Percentiles rank a stretch among this genome's conserved stretches.
Conservation (phyloP, 1,140 invertebrate genomes). For the Drosophila nasuta region DNA sequence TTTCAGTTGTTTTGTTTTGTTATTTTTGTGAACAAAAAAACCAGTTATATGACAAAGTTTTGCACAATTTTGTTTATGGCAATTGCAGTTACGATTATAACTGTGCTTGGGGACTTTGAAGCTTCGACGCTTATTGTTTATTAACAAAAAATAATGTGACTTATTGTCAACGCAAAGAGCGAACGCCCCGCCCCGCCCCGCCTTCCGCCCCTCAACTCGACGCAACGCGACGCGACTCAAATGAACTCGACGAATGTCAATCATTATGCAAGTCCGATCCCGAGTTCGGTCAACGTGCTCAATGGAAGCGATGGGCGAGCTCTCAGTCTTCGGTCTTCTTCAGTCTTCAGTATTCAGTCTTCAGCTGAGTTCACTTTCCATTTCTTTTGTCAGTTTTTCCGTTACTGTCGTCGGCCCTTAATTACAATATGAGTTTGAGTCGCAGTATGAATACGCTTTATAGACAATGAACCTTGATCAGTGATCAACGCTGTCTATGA, state of each 20-base stretch:
- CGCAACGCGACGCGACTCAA: no score
- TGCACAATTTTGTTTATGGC: constrained; percentile 58
- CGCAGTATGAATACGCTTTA: constrained; percentile 12
- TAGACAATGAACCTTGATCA: constrained; percentile 66
- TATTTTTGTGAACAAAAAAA: constrained; percentile 54
- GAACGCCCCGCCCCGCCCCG: background rate
- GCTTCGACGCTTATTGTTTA: constrained; percentile 65
- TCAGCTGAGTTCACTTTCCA: constrained; percentile 67
- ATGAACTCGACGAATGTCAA: constrained; percentile 60
- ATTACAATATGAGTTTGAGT: constrained; percentile 32
- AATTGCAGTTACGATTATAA: constrained; percentile 65
- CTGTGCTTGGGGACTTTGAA: constrained; percentile 52
- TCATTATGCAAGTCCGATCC: constrained; percentile 73
- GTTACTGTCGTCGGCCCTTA: constrained; percentile 64
- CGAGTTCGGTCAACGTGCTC: constrained; percentile 67
- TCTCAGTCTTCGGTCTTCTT: background rate
- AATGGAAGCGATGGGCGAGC: constrained; percentile 38
- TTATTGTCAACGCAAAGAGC: constrained; percentile 47
- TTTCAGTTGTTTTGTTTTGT: constrained; percentile 33
- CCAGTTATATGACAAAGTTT: constrained; percentile 64
- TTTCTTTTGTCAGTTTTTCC: constrained; percentile 77
- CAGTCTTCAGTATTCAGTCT: background rate
- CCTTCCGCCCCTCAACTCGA: constrained; percentile 6
- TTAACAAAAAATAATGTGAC: constrained; percentile 62
- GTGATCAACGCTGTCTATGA: constrained; percentile 19